These are phyloP conservation scores for Teleopsis dalmanni DNA, from an alignment of 1,140 invertebrate species.

Conservation along the genomic window DNA sequence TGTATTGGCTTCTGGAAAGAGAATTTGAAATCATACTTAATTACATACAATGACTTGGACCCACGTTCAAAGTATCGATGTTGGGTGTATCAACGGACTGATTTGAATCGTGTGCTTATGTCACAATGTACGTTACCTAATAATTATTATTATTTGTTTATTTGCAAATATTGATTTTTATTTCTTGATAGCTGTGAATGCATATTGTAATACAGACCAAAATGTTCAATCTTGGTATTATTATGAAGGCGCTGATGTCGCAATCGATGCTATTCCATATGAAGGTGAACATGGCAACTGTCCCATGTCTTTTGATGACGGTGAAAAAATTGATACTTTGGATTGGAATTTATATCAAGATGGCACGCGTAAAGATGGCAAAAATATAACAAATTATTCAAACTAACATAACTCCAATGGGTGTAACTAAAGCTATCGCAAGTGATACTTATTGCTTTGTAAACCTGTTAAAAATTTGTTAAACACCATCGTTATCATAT, in stretches of 20 bases:
- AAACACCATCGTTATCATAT: too few species aligned
- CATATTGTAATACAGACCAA: slow-evolving; percentile 85
- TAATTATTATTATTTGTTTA: not conserved
- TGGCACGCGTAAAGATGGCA: too few species aligned
- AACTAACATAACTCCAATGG: too few species aligned
- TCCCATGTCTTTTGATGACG: slow-evolving; percentile 92
- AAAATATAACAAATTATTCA: too few species aligned
- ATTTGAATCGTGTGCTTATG: slow-evolving; percentile 81
- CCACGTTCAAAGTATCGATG: slow-evolving; percentile 92
- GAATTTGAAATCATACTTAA: slow-evolving; percentile 92
- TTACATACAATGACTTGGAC: slow-evolving; percentile 94
- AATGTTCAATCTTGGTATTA: slow-evolving; percentile 81
- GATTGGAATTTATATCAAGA: slow-evolving; percentile 43
- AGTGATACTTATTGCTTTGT: too few species aligned
- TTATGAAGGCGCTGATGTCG: slow-evolving; percentile 83
- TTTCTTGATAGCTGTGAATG: slow-evolving; percentile 61
- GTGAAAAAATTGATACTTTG: slow-evolving; percentile 67
- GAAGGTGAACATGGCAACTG: slow-evolving; percentile 90
- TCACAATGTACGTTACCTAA: slow-evolving; percentile 53
- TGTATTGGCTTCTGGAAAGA: slow-evolving; percentile 98
- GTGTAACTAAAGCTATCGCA: too few species aligned
- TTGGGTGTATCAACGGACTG: slow-evolving; percentile 94
- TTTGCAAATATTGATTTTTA: slow-evolving; percentile 1
- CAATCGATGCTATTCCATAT: slow-evolving; percentile 84
- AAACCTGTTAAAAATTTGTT: too few species aligned